These are phyloP conservation scores for Campylomormyrus numenius DNA, from an alignment of 2,113 vertebrate genomes.

Conservation along the genomic window DNA sequence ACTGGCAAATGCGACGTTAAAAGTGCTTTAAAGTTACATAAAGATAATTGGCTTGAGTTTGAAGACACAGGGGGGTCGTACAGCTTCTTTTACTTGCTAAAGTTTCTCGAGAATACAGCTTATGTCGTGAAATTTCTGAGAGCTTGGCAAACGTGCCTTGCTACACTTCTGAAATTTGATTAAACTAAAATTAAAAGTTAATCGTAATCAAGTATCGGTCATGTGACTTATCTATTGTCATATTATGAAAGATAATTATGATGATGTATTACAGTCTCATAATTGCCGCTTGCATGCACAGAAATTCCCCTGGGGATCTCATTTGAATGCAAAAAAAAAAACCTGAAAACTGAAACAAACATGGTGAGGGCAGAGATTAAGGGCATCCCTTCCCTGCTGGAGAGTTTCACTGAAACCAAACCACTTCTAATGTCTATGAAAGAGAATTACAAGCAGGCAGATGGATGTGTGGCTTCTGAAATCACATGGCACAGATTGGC, in stretches of 20 bases:
- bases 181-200: neutral
- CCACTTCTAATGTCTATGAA: neutral
- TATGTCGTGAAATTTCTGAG: slow-evolving; percentile 8
- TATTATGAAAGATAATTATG: neutral
- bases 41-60: slow-evolving; percentile 4
- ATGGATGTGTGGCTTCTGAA: neutral
- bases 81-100: neutral
- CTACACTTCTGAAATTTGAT: neutral
- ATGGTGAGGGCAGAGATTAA: neutral
- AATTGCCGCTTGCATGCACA: neutral
- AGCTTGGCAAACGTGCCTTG: neutral
- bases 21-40: neutral
- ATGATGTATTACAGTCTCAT: neutral
- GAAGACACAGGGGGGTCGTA: neutral
- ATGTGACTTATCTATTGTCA: neutral
- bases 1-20: neutral
- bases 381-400: neutral
- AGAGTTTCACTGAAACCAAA: neutral
- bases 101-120: neutral
- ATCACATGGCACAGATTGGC: neutral
- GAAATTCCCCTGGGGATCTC: neutral
- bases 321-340: neutral
- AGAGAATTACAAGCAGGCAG: neutral
- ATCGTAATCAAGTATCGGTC: neutral
- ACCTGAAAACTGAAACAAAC: neutral